phyloP scores from a whole-genome alignment of 2,797 vertebrate species.

The Pipistrellus pygmaeus region DNA sequence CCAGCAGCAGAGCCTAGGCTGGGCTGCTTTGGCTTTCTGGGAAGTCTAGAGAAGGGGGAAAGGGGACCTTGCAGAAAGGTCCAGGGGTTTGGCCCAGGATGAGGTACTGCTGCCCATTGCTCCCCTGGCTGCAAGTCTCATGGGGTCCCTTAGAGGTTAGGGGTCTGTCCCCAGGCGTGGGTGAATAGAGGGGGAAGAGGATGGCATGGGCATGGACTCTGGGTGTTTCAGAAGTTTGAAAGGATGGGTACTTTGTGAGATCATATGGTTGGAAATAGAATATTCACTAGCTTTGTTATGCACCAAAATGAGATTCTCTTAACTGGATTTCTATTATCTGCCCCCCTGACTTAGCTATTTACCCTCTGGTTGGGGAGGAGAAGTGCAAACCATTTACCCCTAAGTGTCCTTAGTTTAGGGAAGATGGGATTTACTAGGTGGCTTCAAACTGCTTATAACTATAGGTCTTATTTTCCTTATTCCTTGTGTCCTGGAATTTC shows the following conservation, averaged over 20 bases:
- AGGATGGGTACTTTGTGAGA: not conserved
- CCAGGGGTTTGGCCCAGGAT: too few relatives aligned
- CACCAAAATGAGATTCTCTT: not conserved
- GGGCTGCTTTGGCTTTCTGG: too few relatives aligned
- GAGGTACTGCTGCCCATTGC: not conserved
- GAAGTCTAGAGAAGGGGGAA: too few relatives aligned
- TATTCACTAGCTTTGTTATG: not conserved
- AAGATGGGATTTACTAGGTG: not conserved
- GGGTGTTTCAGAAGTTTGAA: not conserved
- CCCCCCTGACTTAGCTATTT: too few relatives aligned
- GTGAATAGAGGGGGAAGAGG: not conserved
- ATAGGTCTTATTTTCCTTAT: not conserved
- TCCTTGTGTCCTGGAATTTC: not conserved
- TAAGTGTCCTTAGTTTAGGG: not conserved
- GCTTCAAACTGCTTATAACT: not conserved
- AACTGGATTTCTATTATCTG: too few relatives aligned
- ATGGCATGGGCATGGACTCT: not conserved
- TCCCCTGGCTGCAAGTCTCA: not conserved
- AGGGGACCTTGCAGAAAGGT: too few relatives aligned
- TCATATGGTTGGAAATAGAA: not conserved
- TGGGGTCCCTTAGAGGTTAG: not conserved
- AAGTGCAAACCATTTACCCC: not conserved
- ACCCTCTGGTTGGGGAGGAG: too few relatives aligned
- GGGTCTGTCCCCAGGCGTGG: not conserved
- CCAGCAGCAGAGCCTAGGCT: too few relatives aligned